Conservation (phyloP, 2,797 vertebrate species). For the Clarias fuscus region DNA sequence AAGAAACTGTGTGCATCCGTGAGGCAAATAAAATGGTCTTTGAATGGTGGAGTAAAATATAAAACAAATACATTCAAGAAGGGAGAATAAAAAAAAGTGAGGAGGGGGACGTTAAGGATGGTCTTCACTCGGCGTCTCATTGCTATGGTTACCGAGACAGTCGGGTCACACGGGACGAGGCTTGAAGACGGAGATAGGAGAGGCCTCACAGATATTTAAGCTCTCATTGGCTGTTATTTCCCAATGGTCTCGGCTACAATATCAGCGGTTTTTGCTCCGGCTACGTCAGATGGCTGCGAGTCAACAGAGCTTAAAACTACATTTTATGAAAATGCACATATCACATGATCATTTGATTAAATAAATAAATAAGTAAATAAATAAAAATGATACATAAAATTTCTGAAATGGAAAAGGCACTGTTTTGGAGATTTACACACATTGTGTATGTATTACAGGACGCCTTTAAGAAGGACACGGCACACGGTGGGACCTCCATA, state of each 20-base stretch:
- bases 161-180: conserved; percentile 61
- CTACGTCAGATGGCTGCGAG: conserved; percentile 19
- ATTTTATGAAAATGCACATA: conserved; percentile 26
- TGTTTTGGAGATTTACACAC: neutral
- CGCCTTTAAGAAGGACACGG: neutral
- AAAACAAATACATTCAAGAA: conserved; percentile 67
- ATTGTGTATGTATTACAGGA: neutral
- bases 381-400: neutral
- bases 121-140: conserved; percentile 62
- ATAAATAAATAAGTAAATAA: neutral
- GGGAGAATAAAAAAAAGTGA: conserved; percentile 70
- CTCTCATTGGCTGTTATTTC: conserved; percentile 65
- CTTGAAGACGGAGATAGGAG: neutral
- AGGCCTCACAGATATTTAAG: conserved; percentile 64
- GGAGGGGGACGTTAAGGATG: conserved; percentile 60
- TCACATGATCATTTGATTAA: neutral
- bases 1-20: conserved; percentile 49
- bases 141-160: conserved; percentile 72
- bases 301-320: conserved; percentile 28
- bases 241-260: conserved; percentile 48
- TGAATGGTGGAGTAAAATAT: conserved; percentile 65
- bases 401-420: neutral
- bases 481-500: neutral
- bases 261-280: conserved; percentile 42
- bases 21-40: conserved; percentile 55